Base-by-base conservation (phyloP, 2,888 invertebrate genomes). In the Coelopa pilipes region DNA sequence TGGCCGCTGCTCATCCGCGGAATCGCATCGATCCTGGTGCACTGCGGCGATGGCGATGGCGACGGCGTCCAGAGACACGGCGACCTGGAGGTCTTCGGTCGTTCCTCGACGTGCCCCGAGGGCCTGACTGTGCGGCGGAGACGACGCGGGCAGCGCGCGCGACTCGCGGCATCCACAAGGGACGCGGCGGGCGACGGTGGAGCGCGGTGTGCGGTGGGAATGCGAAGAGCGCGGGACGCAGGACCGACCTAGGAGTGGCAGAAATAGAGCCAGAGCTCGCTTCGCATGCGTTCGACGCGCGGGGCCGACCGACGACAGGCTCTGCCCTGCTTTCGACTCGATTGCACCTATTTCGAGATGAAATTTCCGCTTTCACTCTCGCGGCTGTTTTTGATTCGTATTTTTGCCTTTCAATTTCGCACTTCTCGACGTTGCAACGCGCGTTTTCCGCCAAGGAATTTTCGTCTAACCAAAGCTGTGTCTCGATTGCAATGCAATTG, bases 401-500 rank as follows among this genome's bases (percentile, higher is more conserved):
- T 60, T 60, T 24, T 21, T 45, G 34, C n/a, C n/a, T 47, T 62
- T 62, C 17, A 65, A 19, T 46, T 46, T 47, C 19, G 4, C 34
- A 2, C 2, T 7, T 34, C 7, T 34, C 34, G 34, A 34, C 7
- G 34, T 34, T 34, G 2, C 34, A 34, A 34, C 34, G 34, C 2
- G 34, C 2, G 7, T 7, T 34, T 34, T 34, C 7, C 34, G 34
- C 34, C 34, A 7, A 34, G 7, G 34, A 34, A 34, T 34, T 34
- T 2, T 34, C 7, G 2, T 34, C 34, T 34, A n/a, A n/a, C n/a
- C n/a, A n/a, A n/a, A n/a, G n/a, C n/a, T n/a, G n/a, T n/a, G n/a
- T n/a, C n/a, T 34, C 34, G 34, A 34, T 34, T 70, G 17, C 50
- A 59, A 66, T 45, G 63, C 45, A 66, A 66, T 17, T 17, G 21